phyloP scores from a whole-genome alignment of 2,888 invertebrate genomes.

The Diplazon laetatorius region DNA sequence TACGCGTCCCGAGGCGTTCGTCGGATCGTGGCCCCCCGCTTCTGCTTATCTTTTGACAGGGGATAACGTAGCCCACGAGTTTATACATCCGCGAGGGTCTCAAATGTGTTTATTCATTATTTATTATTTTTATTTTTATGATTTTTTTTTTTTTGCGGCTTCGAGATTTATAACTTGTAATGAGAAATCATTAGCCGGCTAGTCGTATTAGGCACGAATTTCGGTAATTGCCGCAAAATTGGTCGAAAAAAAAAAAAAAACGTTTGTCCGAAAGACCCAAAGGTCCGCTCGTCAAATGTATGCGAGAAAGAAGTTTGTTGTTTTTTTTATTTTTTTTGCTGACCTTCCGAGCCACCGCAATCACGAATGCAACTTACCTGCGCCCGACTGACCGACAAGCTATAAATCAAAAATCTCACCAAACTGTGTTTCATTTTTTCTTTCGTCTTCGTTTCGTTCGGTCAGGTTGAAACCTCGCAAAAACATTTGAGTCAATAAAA shows the following conservation, averaged over 20 bases:
- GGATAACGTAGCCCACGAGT: too few species aligned
- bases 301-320: too few species aligned
- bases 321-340: too few species aligned
- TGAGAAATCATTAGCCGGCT: constrained; percentile 82
- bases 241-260: constrained; percentile 63
- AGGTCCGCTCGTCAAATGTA: constrained; percentile 46
- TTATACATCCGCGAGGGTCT: too few species aligned
- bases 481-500: constrained; percentile 51
- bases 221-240: constrained; percentile 81
- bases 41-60: constrained; percentile 42
- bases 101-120: too few species aligned
- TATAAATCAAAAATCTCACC: constrained; percentile 61
- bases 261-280: constrained; percentile 23
- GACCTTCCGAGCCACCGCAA: constrained; percentile 58
- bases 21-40: constrained; percentile 45
- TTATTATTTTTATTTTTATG: too few species aligned
- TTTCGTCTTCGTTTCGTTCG: neutral
- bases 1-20: constrained; percentile 69
- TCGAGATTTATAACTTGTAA: constrained; percentile 82
- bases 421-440: neutral
- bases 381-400: constrained; percentile 54
- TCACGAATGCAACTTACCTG: constrained; percentile 62
- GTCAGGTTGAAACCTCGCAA: neutral
- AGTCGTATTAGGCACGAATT: constrained; percentile 81
- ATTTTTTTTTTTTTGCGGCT: too few species aligned